Evolutionary conservation across 92 coral and sea anemone genomes (phyloP).

Genomic region (Parazoanthus atlanticus): DNA sequence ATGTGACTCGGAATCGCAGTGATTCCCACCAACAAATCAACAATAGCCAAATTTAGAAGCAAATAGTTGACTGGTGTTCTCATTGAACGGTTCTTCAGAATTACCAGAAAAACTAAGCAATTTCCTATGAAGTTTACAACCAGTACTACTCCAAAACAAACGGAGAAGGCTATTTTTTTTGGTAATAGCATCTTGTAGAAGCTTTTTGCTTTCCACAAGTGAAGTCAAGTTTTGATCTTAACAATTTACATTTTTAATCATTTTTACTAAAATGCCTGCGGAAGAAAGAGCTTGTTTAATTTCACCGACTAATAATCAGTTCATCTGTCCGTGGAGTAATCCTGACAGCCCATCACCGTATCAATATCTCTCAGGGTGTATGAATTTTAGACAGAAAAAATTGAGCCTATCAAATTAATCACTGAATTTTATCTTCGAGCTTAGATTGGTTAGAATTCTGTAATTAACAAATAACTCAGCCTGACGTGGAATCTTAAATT

Average conservation of each 20-base stretch:
- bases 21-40: slow-evolving; percentile 21
- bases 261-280: background rate
- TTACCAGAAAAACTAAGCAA: slow-evolving; percentile 5
- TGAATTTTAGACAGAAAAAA: background rate
- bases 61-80: slow-evolving; percentile 38
- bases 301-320: background rate
- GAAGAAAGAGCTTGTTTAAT: background rate
- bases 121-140: slow-evolving; percentile 4
- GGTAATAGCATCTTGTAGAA: background rate
- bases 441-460: background rate
- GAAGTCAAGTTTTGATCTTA: background rate
- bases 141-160: slow-evolving; percentile 25
- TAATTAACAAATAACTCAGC: too few relatives aligned
- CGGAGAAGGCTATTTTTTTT: slow-evolving; percentile 4
- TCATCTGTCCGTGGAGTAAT: background rate
- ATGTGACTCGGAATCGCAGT: slow-evolving; percentile 23
- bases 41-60: slow-evolving; percentile 33
- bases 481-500: too few relatives aligned
- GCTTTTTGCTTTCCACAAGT: background rate
- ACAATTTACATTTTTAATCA: background rate
- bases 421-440: background rate
- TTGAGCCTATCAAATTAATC: background rate
- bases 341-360: background rate
- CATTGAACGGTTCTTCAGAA: slow-evolving; percentile 14
- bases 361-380: background rate